Conservation (phyloP, 35 echinoderm and acorn worm genomes). For the Nesometra sesokonis region DNA sequence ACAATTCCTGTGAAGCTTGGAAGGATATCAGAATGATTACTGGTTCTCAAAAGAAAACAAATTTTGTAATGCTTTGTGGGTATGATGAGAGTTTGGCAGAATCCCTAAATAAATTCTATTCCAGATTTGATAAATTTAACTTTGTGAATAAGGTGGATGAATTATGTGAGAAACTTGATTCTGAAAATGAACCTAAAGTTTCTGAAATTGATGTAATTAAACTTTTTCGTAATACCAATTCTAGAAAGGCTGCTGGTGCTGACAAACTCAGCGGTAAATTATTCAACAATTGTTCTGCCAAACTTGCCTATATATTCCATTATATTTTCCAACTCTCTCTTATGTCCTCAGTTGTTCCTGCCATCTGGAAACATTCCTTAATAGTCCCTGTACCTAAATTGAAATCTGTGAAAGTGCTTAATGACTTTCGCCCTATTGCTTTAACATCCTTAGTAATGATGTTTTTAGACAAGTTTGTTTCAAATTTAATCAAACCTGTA, state of each 20-base stretch:
- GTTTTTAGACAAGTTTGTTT: constrained; percentile 2
- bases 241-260: background rate
- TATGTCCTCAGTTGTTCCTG: background rate
- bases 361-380: background rate
- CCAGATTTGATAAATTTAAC: background rate
- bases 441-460: constrained; percentile 9
- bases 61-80: background rate
- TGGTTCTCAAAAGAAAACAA: too few species aligned
- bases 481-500: background rate
- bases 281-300: background rate
- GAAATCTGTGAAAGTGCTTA: background rate
- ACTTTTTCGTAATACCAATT: background rate
- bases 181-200: background rate
- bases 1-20: too few species aligned
- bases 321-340: background rate
- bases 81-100: background rate
- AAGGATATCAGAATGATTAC: too few species aligned
- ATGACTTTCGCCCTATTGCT: constrained; percentile 5
- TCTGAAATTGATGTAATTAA: background rate
- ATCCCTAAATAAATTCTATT: background rate
- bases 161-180: background rate
- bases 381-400: background rate
- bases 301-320: background rate
- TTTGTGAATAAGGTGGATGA: background rate
- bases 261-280: background rate